Percentiles rank a stretch among this genome's conserved stretches.
Evolutionary conservation across 2,113 vertebrate species (phyloP).

Genomic region (Pomatorhinus ruficollis): DNA sequence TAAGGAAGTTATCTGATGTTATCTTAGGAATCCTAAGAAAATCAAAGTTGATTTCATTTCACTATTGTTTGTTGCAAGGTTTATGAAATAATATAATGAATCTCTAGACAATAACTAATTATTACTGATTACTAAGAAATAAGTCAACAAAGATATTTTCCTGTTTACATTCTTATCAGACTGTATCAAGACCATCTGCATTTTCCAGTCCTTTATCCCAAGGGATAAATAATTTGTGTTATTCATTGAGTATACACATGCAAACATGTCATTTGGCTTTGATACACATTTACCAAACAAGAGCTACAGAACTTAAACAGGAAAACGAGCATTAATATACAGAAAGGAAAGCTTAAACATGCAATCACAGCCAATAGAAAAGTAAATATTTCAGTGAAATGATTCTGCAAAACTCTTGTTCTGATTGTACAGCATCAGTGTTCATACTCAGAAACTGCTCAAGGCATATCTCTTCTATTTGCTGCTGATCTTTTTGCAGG

Average conservation of each 20-base stretch:
- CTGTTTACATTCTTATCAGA: conserved; percentile 84
- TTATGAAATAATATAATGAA: conserved; percentile 69
- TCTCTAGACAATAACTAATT: conserved; percentile 77
- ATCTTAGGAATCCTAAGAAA: conserved; percentile 38
- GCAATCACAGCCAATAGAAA: not conserved
- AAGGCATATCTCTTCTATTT: not conserved
- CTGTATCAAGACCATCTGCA: conserved; percentile 82
- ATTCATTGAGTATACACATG: conserved; percentile 64
- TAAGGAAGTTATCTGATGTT: conserved; percentile 1
- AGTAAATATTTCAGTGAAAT: not conserved
- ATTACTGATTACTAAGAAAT: conserved; percentile 79
- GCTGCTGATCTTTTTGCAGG: not conserved
- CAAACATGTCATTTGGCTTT: conserved; percentile 62
- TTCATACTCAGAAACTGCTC: not conserved
- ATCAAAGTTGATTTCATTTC: conserved; percentile 41
- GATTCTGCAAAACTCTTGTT: not conserved
- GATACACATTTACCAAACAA: conserved; percentile 33
- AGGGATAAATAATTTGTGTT: conserved; percentile 74
- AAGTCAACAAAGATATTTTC: conserved; percentile 84
- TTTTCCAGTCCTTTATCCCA: conserved; percentile 75
- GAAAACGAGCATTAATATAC: not conserved
- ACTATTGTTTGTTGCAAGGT: conserved; percentile 41
- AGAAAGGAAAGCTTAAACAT: not conserved
- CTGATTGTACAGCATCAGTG: not conserved
- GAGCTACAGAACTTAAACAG: not conserved